phyloP scores from a whole-genome alignment of 2,888 invertebrate genomes.

The Andrena chrysosceles region DNA sequence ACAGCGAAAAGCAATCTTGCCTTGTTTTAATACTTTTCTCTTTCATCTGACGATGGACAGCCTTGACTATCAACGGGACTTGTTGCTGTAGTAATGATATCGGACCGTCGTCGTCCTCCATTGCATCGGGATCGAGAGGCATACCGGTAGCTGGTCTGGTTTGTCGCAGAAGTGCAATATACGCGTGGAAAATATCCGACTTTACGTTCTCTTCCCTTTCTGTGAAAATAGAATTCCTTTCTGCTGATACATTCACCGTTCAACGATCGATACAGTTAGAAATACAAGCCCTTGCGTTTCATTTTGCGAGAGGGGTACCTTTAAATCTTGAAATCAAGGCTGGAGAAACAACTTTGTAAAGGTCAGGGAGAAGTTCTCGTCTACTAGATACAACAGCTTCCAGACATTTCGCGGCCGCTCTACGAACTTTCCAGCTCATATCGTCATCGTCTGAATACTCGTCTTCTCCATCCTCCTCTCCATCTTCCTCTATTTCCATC shows the following conservation, averaged over 20 bases:
- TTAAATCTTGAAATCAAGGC: slow-evolving; percentile 96
- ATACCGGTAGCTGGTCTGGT: slow-evolving; percentile 91
- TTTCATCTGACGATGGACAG: slow-evolving; percentile 94
- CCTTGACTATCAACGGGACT: slow-evolving; percentile 92
- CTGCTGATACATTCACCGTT: background rate
- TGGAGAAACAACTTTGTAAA: slow-evolving; percentile 95
- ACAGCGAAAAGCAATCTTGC: slow-evolving; percentile 95
- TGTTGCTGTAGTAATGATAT: slow-evolving; percentile 87
- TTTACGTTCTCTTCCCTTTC: slow-evolving; percentile 99
- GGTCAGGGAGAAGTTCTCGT: slow-evolving; percentile 95
- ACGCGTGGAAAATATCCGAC: slow-evolving; percentile 98
- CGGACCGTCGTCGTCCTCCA: slow-evolving; percentile 91
- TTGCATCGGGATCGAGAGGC: slow-evolving; percentile 89
- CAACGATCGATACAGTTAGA: background rate
- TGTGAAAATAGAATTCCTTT: slow-evolving; percentile 79
- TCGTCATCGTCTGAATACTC: slow-evolving; percentile 99
- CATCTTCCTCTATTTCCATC: slow-evolving; percentile 89
- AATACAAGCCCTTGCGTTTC: background rate
- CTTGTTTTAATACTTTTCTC: slow-evolving; percentile 95
- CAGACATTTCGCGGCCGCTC: slow-evolving; percentile 98
- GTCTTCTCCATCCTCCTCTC: slow-evolving; percentile 91
- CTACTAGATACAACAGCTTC: slow-evolving; percentile 97
- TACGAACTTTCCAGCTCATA: slow-evolving; percentile 99
- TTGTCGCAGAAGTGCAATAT: slow-evolving; percentile 96
- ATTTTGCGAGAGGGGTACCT: slow-evolving; percentile 86